A percentile compares a stretch with the other conserved stretches of the same genome.
Evolutionary conservation across 2,113 vertebrate species (phyloP).

Genomic region (Hiodon tergisus): DNA sequence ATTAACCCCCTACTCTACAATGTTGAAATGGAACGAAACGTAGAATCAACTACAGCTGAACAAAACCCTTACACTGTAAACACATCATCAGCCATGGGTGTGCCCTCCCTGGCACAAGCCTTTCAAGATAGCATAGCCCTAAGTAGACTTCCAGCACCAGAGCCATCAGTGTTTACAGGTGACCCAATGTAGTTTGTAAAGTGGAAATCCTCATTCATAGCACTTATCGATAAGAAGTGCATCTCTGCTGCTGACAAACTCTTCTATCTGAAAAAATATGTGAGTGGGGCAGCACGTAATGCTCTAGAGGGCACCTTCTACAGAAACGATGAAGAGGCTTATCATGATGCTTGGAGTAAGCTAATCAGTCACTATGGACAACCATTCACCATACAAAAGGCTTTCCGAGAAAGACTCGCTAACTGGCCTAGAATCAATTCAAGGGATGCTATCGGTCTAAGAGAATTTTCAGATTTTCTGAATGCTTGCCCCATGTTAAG

Average conservation of each 20-base stretch:
- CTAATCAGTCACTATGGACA: not conserved
- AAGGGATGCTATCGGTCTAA: not conserved
- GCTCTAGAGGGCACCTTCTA: conserved; percentile 1
- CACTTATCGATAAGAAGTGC: conserved; percentile 6
- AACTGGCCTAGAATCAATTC: not conserved
- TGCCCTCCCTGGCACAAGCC: not conserved
- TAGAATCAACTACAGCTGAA: too few species aligned
- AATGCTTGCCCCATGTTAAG: not conserved
- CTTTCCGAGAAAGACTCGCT: not conserved
- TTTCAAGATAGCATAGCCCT: conserved; percentile 25
- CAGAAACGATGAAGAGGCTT: not conserved
- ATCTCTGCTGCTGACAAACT: conserved; percentile 14
- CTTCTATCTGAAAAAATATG: conserved; percentile 24
- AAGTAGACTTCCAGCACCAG: conserved; percentile 21
- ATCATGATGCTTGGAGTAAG: not conserved
- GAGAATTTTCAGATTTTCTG: not conserved
- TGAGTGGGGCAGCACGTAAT: not conserved
- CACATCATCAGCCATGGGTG: too few species aligned
- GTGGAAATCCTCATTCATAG: conserved; percentile 17
- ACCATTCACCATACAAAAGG: too few species aligned
- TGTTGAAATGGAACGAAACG: too few species aligned
- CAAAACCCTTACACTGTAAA: too few species aligned
- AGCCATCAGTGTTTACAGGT: conserved; percentile 11
- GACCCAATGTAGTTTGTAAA: conserved; percentile 13
- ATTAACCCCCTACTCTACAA: too few species aligned